A percentile compares a stretch with the other conserved stretches of the same genome.
phyloP scores from a whole-genome alignment of 2,888 invertebrate species.

The Drosophila emarginata region DNA sequence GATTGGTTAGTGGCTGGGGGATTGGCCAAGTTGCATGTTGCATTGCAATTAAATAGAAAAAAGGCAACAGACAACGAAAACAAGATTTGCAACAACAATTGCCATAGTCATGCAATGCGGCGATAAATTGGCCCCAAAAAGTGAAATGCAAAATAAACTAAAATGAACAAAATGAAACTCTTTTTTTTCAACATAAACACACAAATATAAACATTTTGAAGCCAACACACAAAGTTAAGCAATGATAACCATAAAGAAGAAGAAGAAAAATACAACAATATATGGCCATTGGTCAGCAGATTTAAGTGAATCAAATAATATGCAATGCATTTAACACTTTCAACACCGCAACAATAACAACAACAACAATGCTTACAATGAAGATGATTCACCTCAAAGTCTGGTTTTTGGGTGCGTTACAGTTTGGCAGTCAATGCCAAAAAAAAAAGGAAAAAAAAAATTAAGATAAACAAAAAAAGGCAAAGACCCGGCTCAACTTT shows the following conservation, averaged over 20 bases:
- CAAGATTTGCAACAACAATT: constrained; percentile 45
- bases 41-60: constrained; percentile 54
- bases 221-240: constrained; percentile 45
- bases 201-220: too few relatives aligned
- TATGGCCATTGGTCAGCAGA: constrained; percentile 52
- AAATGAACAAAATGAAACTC: constrained; percentile 29
- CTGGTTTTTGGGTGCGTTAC: constrained; percentile 64
- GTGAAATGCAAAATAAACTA: constrained; percentile 65
- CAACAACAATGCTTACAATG: constrained; percentile 19
- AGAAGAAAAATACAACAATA: constrained; percentile 10
- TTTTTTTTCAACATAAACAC: neutral
- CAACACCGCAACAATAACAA: constrained; percentile 45
- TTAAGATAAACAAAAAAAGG: neutral
- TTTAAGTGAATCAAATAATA: constrained; percentile 32
- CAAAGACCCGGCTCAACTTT: constrained; percentile 41
- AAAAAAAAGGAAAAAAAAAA: neutral
- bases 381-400: constrained; percentile 54
- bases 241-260: constrained; percentile 43
- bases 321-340: constrained; percentile 73
- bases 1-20: constrained; percentile 7
- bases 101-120: constrained; percentile 37
- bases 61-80: constrained; percentile 33
- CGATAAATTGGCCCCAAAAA: constrained; percentile 51
- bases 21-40: constrained; percentile 57
- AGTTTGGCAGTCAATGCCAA: constrained; percentile 62